Base-by-base conservation (phyloP, 2,113 vertebrate species). In the Bubo bubo region DNA sequence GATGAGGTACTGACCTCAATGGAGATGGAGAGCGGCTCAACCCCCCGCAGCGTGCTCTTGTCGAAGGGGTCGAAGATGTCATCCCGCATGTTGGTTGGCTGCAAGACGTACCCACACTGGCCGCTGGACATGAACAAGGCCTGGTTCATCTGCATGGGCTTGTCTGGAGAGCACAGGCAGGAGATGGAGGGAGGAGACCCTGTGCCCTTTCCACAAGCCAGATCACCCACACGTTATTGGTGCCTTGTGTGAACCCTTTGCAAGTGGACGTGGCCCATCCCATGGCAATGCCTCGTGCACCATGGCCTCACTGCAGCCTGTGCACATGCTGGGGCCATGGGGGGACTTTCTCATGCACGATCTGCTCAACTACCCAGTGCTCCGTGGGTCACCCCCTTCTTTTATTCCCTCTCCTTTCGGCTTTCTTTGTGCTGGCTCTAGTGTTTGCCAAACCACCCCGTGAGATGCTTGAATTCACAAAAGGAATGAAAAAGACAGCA, bases 141-240 rank as follows among this genome's bases (percentile, higher is more conserved):
- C 98, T 99, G 99, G 97, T 99, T 99, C 99, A 99, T 99, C 98
- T 99, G 99, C 99, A 99, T 99, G 86, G 99, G 99, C 93, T 99
- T 99, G 94, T 99, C 99, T 99, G 97, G 26, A 96, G 97, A 73
- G 79, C 53, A 70, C 23, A 96, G 52, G 64, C 41, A 91, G 70
- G 35, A 88, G 35, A 63, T 14, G 37, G 26, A 84, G 47, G 28
- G 41, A 50, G 43, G 8, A 71, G 23, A 41, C 43, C n/a, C 28
- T 37, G 18, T n/a, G 53, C 27, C 45, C 39, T 3, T 90, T 17
- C 21, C 79, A 50, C 56, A 12, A 82, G 37, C 55, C 63, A 41
- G 12, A 55, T 13, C 79, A 59, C 35, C 34, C 5, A 3, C 5
- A 3, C 10, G 34, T 20, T 50, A 14, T 0, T 8, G 74, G 55